These are phyloP conservation scores for zebrafish (Danio rerio) DNA, from an alignment of 2,113 vertebrate species.

Conservation along the genomic window GRCz12tu NC_133181.1:47246001-47246500, in stretches of 20 bases:
- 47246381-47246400: background rate
- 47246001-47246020: background rate
- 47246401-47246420: no score
- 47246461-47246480: no score
- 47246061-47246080: background rate
- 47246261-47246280: background rate
- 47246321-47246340: background rate
- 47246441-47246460: no score
- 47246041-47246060: background rate
- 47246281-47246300: background rate
- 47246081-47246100: conserved; percentile 12
- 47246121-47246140: conserved; percentile 22
- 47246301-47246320: no score
- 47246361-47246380: background rate
- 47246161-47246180: conserved; percentile 24
- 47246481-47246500: no score
- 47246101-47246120: conserved; percentile 11
- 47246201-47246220: background rate
- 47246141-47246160: conserved; percentile 1
- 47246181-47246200: conserved; percentile 1
- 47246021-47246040: background rate
- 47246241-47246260: conserved; percentile 1
- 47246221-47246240: conserved; percentile 22
- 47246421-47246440: no score
- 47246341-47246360: background rate